Conservation (phyloP, 1,140 invertebrate genomes). For the roundworm (Caenorhabditis elegans) region WBcel235 BX284602.5:7398001-7398500, state of each 20-base stretch:
- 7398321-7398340: not conserved
- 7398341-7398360: too few species aligned
- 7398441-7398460: too few species aligned
- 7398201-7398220: not conserved
- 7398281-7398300: too few species aligned
- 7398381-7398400: too few species aligned
- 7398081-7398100: too few species aligned
- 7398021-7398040: not conserved
- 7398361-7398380: too few species aligned
- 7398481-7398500: not conserved
- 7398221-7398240: not conserved
- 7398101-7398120: too few species aligned
- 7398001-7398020: constrained; percentile 4
- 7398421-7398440: too few species aligned
- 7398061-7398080: not conserved
- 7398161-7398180: too few species aligned
- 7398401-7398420: too few species aligned
- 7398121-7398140: too few species aligned
- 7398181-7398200: not conserved
- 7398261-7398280: not conserved
- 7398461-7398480: not conserved
- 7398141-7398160: too few species aligned
- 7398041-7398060: not conserved
- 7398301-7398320: not conserved
- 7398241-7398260: not conserved